A percentile compares a stretch with the other conserved stretches of the same genome.
Evolutionary conservation across 1,140 invertebrate species (phyloP).

Genomic region (Papilio dardanus): DNA sequence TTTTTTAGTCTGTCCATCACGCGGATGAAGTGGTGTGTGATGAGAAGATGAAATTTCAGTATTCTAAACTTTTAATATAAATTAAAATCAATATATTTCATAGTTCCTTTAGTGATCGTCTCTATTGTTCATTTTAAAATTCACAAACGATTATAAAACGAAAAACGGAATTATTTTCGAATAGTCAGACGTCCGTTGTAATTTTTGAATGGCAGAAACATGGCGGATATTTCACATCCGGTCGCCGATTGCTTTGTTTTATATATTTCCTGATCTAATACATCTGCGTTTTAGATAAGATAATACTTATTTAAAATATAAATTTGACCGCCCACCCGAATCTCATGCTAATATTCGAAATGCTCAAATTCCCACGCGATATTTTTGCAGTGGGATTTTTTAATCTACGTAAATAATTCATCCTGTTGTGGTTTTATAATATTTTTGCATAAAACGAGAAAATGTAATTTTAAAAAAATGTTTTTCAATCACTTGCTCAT

Average conservation of each 20-base stretch:
- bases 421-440: background rate
- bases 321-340: conserved; percentile 11
- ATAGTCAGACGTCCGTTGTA: background rate
- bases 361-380: background rate
- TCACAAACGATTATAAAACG: background rate
- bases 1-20: background rate
- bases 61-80: background rate
- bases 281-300: conserved; percentile 19
- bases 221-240: conserved; percentile 10
- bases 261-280: conserved; percentile 1
- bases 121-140: background rate
- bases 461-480: background rate
- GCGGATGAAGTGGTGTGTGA: background rate
- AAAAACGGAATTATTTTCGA: conserved; percentile 11
- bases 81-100: background rate
- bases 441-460: background rate
- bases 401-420: background rate
- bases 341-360: conserved; percentile 6
- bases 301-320: conserved; percentile 4
- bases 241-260: background rate
- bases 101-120: background rate
- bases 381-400: background rate
- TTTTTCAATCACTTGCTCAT: no score
- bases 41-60: no score
- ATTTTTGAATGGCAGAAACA: conserved; percentile 16